phyloP scores from a whole-genome alignment of 92 coral and sea anemone species.

The Umimayanthus chanpuru region DNA sequence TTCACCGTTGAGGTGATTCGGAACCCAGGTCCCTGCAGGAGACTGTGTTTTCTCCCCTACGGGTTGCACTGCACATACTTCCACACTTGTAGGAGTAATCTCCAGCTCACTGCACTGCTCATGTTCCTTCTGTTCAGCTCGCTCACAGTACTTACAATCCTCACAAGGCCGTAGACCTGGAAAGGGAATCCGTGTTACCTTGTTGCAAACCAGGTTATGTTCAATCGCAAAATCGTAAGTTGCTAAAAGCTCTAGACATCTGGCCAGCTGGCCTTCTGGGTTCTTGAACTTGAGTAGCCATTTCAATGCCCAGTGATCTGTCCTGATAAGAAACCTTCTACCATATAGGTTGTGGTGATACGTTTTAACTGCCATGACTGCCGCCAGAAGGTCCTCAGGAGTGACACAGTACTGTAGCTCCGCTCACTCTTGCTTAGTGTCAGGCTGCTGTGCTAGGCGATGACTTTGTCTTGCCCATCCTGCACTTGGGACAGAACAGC shows the following conservation, averaged over 20 bases:
- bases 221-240: slow-evolving; percentile 45
- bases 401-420: slow-evolving; percentile 54
- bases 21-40: slow-evolving; percentile 26
- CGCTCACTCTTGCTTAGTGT: slow-evolving; percentile 42
- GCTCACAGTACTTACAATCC: slow-evolving; percentile 53
- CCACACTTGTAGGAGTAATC: slow-evolving; percentile 8
- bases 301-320: slow-evolving; percentile 44
- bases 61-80: neutral
- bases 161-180: slow-evolving; percentile 50
- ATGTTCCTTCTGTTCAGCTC: slow-evolving; percentile 26
- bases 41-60: neutral
- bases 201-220: slow-evolving; percentile 49
- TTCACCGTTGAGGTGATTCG: slow-evolving; percentile 9
- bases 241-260: slow-evolving; percentile 52
- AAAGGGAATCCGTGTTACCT: slow-evolving; percentile 57
- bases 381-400: slow-evolving; percentile 40
- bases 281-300: slow-evolving; percentile 38
- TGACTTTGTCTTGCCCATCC: slow-evolving; percentile 30
- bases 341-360: slow-evolving; percentile 39
- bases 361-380: neutral
- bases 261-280: slow-evolving; percentile 43
- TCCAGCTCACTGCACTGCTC: slow-evolving; percentile 8
- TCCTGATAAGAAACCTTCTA: slow-evolving; percentile 27
- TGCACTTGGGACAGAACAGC: slow-evolving; percentile 45
- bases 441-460: slow-evolving; percentile 36